phyloP scores from a whole-genome alignment of 1,140 invertebrate species.

The Trichoplusia ni region DNA sequence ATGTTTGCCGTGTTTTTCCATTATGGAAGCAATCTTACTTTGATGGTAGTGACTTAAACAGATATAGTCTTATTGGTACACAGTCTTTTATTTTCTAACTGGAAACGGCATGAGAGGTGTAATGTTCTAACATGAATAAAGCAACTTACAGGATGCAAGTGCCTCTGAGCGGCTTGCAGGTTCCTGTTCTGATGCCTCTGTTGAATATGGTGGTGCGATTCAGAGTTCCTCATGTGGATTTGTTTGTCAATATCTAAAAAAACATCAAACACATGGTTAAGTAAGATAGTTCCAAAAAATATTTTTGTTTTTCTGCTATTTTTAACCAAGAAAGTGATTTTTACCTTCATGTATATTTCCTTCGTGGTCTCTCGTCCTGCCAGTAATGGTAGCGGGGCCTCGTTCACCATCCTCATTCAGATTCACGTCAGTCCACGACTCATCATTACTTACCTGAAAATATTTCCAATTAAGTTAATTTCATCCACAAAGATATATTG shows the following conservation, averaged over 20 bases:
- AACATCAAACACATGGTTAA: slow-evolving; percentile 44
- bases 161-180: slow-evolving; percentile 67
- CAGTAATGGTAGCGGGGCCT: slow-evolving; percentile 69
- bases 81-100: no score
- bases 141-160: slow-evolving; percentile 63
- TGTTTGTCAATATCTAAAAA: slow-evolving; percentile 74
- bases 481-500: no score
- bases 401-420: slow-evolving; percentile 90
- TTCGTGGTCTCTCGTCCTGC: slow-evolving; percentile 70
- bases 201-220: slow-evolving; percentile 61
- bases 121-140: no score
- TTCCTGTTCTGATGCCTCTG: slow-evolving; percentile 65
- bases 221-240: slow-evolving; percentile 65
- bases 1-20: no score
- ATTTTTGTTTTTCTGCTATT: neutral
- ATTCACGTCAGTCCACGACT: slow-evolving; percentile 96
- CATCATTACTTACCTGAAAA: slow-evolving; percentile 84
- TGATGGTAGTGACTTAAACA: no score
- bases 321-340: neutral
- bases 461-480: neutral
- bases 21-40: no score
- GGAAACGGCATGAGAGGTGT: no score
- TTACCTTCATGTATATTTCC: slow-evolving; percentile 84
- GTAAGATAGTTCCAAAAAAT: neutral
- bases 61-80: no score